phyloP scores from a whole-genome alignment of 2,888 invertebrate species.

The Sipha maydis region DNA sequence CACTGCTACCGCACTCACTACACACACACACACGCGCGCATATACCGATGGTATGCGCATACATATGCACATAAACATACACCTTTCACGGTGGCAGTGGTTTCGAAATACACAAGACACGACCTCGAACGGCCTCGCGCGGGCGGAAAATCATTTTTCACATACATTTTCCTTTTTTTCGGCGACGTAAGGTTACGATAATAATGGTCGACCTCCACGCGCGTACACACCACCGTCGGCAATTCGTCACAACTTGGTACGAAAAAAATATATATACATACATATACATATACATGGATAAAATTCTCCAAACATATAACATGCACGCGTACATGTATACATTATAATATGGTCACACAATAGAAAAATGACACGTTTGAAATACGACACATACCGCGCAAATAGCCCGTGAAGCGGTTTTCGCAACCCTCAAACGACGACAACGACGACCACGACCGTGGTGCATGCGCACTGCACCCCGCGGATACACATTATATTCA shows the following conservation, averaged over 20 bases:
- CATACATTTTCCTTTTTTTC: slow-evolving; percentile 45
- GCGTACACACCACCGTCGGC: slow-evolving; percentile 12
- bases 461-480: not conserved
- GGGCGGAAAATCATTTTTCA: slow-evolving; percentile 61
- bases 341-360: slow-evolving; percentile 20
- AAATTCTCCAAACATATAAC: slow-evolving; percentile 20
- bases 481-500: not conserved
- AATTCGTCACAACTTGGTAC: slow-evolving; percentile 47
- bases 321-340: not conserved
- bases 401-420: slow-evolving; percentile 60
- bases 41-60: not conserved
- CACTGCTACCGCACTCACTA: not conserved
- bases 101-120: slow-evolving; percentile 43
- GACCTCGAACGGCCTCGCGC: slow-evolving; percentile 50
- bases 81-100: slow-evolving; percentile 31
- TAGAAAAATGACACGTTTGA: slow-evolving; percentile 52
- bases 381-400: slow-evolving; percentile 45
- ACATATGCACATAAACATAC: not conserved
- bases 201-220: slow-evolving; percentile 53
- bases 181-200: slow-evolving; percentile 53
- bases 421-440: slow-evolving; percentile 52
- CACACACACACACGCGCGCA: not conserved
- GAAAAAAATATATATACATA: slow-evolving; percentile 15
- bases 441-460: slow-evolving; percentile 17
- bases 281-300: too few species aligned